A percentile compares a stretch with the other conserved stretches of the same genome.
phyloP scores from a whole-genome alignment of 2,113 vertebrate genomes.

The Hydropotes inermis region DNA sequence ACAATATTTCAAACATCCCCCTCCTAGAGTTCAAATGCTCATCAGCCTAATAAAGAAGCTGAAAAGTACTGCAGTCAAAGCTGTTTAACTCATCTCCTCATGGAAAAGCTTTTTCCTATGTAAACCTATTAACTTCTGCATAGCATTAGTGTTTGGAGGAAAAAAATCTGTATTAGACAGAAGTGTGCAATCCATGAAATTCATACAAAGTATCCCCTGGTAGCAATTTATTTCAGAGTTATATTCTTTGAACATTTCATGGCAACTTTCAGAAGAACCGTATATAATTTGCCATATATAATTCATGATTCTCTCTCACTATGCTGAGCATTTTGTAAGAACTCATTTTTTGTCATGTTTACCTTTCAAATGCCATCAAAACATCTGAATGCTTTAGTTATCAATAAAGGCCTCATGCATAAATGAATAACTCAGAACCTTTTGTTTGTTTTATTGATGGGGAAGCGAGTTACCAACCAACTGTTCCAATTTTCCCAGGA shows the following conservation, averaged over 20 bases:
- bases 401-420: neutral
- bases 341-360: neutral
- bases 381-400: neutral
- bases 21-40: neutral
- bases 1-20: neutral
- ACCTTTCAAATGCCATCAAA: neutral
- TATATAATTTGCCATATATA: neutral
- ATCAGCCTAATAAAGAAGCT: neutral
- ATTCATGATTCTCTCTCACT: neutral
- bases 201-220: neutral
- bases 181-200: neutral
- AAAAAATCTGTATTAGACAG: neutral
- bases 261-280: neutral
- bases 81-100: neutral
- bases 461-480: neutral
- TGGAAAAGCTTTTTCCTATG: neutral
- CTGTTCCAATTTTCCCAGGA: neutral
- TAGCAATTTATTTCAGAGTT: neutral
- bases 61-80: neutral
- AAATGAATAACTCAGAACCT: neutral
- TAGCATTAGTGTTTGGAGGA: neutral
- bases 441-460: neutral
- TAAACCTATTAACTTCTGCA: neutral
- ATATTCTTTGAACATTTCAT: neutral
- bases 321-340: neutral